These are phyloP conservation scores for Nudaria mundana DNA, from an alignment of 2,888 invertebrate species.

Conservation along the genomic window DNA sequence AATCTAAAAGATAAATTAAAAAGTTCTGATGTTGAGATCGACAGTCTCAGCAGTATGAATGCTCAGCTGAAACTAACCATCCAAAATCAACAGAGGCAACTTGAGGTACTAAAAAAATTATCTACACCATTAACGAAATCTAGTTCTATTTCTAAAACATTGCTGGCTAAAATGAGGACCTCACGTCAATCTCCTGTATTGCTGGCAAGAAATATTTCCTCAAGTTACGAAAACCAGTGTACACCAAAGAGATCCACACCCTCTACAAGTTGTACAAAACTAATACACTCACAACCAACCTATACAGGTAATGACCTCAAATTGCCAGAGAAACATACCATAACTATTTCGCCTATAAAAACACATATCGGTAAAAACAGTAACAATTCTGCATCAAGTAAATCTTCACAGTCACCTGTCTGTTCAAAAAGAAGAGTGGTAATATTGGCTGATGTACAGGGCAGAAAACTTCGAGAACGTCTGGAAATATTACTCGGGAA, in stretches of 20 bases:
- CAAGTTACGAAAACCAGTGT: neutral
- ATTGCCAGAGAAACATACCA: neutral
- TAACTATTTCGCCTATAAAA: neutral
- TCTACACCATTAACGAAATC: neutral
- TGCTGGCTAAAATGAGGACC: neutral
- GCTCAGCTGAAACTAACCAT: no score
- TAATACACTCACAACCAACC: neutral
- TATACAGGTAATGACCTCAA: neutral
- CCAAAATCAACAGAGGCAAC: no score
- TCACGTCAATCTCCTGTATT: neutral
- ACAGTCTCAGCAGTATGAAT: no score
- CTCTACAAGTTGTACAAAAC: neutral
- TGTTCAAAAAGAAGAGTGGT: neutral
- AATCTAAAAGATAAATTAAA: no score
- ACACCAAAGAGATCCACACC: no score
- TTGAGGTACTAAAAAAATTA: neutral
- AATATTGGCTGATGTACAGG: neutral
- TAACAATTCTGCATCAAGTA: neutral
- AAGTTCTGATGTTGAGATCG: no score
- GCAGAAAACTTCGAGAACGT: neutral
- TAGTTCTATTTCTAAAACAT: neutral
- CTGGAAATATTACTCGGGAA: neutral
- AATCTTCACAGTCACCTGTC: neutral
- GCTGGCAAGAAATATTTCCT: neutral
- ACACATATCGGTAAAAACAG: no score